phyloP scores from a whole-genome alignment of 1,140 invertebrate species.

The Hyphantria cunea region DNA sequence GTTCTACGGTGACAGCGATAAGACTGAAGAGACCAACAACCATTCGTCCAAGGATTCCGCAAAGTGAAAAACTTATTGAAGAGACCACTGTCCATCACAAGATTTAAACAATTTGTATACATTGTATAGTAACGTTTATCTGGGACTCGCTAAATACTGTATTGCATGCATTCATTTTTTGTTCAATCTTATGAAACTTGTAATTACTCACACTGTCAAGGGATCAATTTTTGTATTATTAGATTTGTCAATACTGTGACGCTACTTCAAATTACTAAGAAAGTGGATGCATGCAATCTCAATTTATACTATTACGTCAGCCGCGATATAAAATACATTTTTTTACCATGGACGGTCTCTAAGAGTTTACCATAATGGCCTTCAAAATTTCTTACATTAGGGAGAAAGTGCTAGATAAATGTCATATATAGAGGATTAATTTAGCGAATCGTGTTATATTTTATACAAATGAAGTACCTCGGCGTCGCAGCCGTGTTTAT shows the following conservation, averaged over 20 bases:
- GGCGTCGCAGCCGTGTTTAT: constrained; percentile 2
- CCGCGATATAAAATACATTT: background rate
- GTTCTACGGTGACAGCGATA: constrained; percentile 85
- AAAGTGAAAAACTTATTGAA: constrained; percentile 52
- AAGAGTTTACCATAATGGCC: constrained; percentile 49
- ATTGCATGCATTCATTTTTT: constrained; percentile 8
- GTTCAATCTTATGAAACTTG: constrained; percentile 9
- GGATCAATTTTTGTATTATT: constrained; percentile 22
- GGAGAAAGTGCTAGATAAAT: constrained; percentile 46
- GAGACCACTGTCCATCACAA: constrained; percentile 42
- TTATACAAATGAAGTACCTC: constrained; percentile 25
- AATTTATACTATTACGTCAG: background rate
- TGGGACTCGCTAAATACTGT: constrained; percentile 6
- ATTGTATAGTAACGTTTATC: constrained; percentile 28
- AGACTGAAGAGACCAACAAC: constrained; percentile 81
- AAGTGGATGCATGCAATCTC: background rate
- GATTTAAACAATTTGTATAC: constrained; percentile 43
- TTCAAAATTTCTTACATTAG: constrained; percentile 50
- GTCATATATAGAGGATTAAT: constrained; percentile 36
- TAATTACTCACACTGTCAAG: constrained; percentile 7
- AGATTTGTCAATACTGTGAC: constrained; percentile 21
- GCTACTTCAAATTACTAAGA: constrained; percentile 7
- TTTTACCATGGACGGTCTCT: constrained; percentile 28
- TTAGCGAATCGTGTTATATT: constrained; percentile 27
- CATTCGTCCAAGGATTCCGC: constrained; percentile 76